Base-by-base conservation (phyloP, 2,888 invertebrate species). In the Noctua pronuba region DNA sequence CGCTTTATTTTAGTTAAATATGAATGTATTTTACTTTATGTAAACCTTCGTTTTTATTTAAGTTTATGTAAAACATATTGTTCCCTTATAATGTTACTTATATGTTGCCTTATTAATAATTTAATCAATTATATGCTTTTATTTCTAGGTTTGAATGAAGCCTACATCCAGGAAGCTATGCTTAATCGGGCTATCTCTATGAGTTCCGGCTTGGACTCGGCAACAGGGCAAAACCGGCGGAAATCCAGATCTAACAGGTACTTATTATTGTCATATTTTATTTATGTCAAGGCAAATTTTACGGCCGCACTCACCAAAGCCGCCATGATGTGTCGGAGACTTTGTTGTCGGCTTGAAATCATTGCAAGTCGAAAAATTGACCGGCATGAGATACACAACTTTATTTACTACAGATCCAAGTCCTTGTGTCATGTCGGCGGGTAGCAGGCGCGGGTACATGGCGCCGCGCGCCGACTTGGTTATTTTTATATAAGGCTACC, bases 111-210 rank as follows among this genome's bases (percentile, higher is more conserved):
- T 41, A 41, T 67, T 81, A 24, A 58, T 35, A 24, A 55, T 55
- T 81, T 49, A 58, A 65, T 21, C 18, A 8, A 24, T 5, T 7
- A 8, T 49, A 0, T 58, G 2, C 70, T 70, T 77, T 77, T 52
- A 79, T 79, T 88, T 85, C 13, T 91, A 96, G 96, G 92, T 92
- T 84, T 94, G 55, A 94, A 93, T 71, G 95, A 94, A 73, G 88
- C 89, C 0, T 93, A 91, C 72, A 83, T 91, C 4, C 92, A 93
- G 75, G 95, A 95, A n/a, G 91, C 93, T 0, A 87, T 94, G 75
- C 82, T 95, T 66, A 94, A 92, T 76, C 92, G 96, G 0, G 96
- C 96, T 0, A 96, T 96, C 75, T 96, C 96, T 0, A 96, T 96
- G 96, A 96, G 93, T 82, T 96, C 96, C 0, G 96, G 96, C 0